Conservation (phyloP, 1,140 invertebrate species). For the Cydia strobilella region DNA sequence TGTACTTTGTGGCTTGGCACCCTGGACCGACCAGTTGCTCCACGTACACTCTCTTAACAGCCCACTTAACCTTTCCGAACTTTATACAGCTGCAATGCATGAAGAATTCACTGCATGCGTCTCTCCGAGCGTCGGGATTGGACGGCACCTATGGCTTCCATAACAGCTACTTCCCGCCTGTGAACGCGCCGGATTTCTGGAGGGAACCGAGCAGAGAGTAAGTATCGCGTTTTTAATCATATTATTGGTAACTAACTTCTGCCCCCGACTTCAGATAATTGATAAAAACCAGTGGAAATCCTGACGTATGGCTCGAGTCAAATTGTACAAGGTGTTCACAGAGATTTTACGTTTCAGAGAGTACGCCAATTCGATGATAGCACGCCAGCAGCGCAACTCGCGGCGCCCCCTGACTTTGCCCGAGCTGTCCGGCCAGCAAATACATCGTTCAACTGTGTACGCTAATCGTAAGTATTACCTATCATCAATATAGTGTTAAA, state of each 20-base stretch:
- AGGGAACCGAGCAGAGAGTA: slow-evolving; percentile 69
- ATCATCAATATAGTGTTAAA: not conserved
- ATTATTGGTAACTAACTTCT: too few relatives aligned
- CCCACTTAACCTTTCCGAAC: not conserved
- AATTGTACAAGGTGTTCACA: too few relatives aligned
- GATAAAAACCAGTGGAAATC: too few relatives aligned
- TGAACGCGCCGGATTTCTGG: slow-evolving; percentile 70
- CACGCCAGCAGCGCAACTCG: slow-evolving; percentile 49
- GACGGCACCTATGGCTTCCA: slow-evolving; percentile 65
- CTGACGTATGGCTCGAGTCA: too few relatives aligned
- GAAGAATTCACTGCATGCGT: slow-evolving; percentile 73
- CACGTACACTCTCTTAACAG: not conserved
- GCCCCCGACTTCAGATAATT: too few relatives aligned
- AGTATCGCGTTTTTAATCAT: slow-evolving; percentile 40
- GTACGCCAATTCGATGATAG: slow-evolving; percentile 49
- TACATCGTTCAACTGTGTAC: slow-evolving; percentile 65
- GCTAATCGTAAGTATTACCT: slow-evolving; percentile 59
- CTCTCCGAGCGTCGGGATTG: slow-evolving; percentile 63
- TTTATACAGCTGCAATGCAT: slow-evolving; percentile 69
- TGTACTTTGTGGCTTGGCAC: too few relatives aligned
- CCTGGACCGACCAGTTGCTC: too few relatives aligned
- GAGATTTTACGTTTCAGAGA: slow-evolving; percentile 50
- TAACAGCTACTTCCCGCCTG: slow-evolving; percentile 65
- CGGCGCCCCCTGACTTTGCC: slow-evolving; percentile 68
- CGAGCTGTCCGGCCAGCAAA: slow-evolving; percentile 59